Percentiles rank a stretch among this genome's conserved stretches.
Conservation (phyloP, 1,140 invertebrate genomes). For the Maniola jurtina region DNA sequence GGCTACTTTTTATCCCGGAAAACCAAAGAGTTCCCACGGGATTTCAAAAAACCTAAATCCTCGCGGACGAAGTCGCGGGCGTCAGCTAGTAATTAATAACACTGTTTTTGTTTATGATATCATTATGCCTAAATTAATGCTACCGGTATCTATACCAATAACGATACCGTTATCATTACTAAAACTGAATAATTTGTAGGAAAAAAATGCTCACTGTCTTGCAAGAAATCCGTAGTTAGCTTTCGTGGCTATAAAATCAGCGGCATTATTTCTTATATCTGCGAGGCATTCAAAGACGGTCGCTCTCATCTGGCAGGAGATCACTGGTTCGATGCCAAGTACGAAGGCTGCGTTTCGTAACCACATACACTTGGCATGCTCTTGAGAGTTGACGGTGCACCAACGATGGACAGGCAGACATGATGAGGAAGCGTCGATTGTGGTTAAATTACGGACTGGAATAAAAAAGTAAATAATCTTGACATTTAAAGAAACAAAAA, state of each 20-base stretch:
- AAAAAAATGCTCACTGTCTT: slow-evolving; percentile 79
- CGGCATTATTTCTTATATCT: slow-evolving; percentile 78
- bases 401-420: slow-evolving; percentile 78
- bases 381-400: slow-evolving; percentile 80
- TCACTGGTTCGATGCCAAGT: slow-evolving; percentile 80
- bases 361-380: slow-evolving; percentile 81
- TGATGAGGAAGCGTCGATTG: slow-evolving; percentile 43
- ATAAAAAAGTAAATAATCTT: neutral
- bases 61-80: no score
- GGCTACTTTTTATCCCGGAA: no score
- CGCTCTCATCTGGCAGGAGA: slow-evolving; percentile 73
- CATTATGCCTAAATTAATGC: no score
- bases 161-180: no score
- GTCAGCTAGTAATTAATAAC: no score
- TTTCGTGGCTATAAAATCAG: slow-evolving; percentile 85
- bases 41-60: no score
- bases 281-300: slow-evolving; percentile 81
- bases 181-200: no score
- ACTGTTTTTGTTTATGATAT: no score
- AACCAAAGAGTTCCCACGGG: no score
- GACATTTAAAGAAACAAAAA: slow-evolving; percentile 8
- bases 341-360: slow-evolving; percentile 75
- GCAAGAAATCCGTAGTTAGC: slow-evolving; percentile 85
- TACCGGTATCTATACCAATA: no score
- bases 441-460: slow-evolving; percentile 51